Conservation (phyloP, 2,113 vertebrate species). For the Willisornis vidua region DNA sequence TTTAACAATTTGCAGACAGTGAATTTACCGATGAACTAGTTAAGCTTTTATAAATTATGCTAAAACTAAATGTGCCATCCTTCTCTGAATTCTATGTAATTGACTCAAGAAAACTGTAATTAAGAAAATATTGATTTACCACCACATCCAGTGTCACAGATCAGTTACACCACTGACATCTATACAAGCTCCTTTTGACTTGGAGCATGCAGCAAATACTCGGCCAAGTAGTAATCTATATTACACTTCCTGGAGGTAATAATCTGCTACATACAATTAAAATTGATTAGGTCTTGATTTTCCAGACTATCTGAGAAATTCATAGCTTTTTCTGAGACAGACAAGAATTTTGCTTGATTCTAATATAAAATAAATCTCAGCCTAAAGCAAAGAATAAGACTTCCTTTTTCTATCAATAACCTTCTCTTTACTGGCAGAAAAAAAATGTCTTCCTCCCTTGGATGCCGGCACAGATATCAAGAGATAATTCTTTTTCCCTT, state of each 20-base stretch:
- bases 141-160: not conserved
- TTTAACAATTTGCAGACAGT: not conserved
- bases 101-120: not conserved
- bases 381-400: not conserved
- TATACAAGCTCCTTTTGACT: not conserved
- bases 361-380: not conserved
- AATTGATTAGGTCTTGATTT: not conserved
- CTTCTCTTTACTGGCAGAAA: not conserved
- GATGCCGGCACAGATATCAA: not conserved
- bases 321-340: not conserved
- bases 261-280: not conserved
- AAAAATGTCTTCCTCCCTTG: not conserved
- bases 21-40: not conserved
- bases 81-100: not conserved
- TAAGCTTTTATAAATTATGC: not conserved
- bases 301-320: not conserved
- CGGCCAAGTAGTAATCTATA: not conserved
- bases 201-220: not conserved
- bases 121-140: not conserved
- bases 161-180: not conserved
- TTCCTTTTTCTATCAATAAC: not conserved
- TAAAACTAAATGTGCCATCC: not conserved
- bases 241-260: not conserved
- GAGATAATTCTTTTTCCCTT: not conserved
- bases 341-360: not conserved